phyloP scores from a whole-genome alignment of 2,113 vertebrate species.

The Euleptes europaea region DNA sequence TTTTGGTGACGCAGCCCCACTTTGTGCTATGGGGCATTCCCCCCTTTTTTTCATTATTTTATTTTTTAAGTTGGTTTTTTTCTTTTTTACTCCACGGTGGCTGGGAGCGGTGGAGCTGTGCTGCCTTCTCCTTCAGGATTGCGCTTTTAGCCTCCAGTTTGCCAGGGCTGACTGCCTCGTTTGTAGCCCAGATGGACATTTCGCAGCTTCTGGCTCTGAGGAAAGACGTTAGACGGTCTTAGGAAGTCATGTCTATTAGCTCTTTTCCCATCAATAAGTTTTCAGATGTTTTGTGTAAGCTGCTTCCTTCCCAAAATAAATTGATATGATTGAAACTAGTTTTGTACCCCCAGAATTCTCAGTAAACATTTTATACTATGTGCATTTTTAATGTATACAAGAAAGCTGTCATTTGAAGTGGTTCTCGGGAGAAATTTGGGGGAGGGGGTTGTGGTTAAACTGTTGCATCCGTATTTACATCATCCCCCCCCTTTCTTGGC shows the following conservation, averaged over 20 bases:
- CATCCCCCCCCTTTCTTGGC: constrained; percentile 61
- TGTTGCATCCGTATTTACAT: constrained; percentile 29
- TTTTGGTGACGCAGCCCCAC: too few species aligned
- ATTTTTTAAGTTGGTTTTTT: too few species aligned
- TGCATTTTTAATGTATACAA: not conserved
- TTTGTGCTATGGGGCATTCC: too few species aligned
- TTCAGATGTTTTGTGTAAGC: not conserved
- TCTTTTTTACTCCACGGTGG: too few species aligned
- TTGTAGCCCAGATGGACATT: not conserved
- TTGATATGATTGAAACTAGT: not conserved
- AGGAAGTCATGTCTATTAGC: not conserved
- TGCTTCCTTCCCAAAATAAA: not conserved
- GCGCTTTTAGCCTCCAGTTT: not conserved
- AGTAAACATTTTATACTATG: not conserved
- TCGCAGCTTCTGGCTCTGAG: not conserved
- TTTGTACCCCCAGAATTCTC: not conserved
- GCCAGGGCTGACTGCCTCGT: too few species aligned
- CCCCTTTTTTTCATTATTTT: too few species aligned
- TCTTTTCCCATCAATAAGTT: not conserved
- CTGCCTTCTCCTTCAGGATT: too few species aligned
- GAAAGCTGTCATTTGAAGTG: not conserved
- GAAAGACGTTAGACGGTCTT: too few species aligned
- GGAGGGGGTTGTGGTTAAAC: constrained; percentile 4
- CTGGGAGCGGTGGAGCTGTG: too few species aligned
- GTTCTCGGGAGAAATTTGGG: constrained; percentile 39